Evolutionary conservation across 2,888 invertebrate genomes (phyloP).

Genomic region (Spisula subtruncata): DNA sequence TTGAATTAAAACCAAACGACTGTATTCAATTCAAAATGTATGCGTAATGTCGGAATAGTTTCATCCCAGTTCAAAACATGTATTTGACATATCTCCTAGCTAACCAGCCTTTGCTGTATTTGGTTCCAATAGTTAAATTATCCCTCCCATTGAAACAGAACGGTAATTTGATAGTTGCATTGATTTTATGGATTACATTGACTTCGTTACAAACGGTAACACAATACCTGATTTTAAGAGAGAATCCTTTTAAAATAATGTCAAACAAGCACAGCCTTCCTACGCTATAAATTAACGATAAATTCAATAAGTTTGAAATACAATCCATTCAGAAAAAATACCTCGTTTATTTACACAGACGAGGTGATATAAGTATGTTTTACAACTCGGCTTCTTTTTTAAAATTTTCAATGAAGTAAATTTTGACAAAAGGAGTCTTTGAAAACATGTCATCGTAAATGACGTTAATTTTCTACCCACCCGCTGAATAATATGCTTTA

Average conservation of each 20-base stretch:
- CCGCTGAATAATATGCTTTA: too few species aligned
- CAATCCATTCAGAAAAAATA: slow-evolving; percentile 3
- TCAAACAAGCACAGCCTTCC: background rate
- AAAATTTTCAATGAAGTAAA: too few species aligned
- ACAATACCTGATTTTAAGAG: background rate
- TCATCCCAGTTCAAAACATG: background rate
- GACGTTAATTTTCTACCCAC: too few species aligned
- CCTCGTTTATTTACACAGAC: background rate
- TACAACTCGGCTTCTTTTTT: background rate
- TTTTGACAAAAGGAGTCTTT: too few species aligned
- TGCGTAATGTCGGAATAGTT: background rate
- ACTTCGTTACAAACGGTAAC: background rate
- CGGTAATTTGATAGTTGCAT: background rate
- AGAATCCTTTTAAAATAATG: background rate
- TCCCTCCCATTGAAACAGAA: background rate
- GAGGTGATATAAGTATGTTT: background rate
- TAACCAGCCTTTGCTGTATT: background rate
- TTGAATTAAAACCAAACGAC: too few species aligned
- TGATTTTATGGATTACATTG: background rate
- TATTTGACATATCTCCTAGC: too few species aligned
- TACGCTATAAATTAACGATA: background rate
- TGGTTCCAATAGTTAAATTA: background rate
- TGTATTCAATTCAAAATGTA: too few species aligned
- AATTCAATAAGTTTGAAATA: slow-evolving; percentile 6
- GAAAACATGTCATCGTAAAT: too few species aligned